A percentile compares a stretch with the other conserved stretches of the same genome.
phyloP scores from a whole-genome alignment of 2,797 vertebrate genomes.

The Liasis olivaceus region DNA sequence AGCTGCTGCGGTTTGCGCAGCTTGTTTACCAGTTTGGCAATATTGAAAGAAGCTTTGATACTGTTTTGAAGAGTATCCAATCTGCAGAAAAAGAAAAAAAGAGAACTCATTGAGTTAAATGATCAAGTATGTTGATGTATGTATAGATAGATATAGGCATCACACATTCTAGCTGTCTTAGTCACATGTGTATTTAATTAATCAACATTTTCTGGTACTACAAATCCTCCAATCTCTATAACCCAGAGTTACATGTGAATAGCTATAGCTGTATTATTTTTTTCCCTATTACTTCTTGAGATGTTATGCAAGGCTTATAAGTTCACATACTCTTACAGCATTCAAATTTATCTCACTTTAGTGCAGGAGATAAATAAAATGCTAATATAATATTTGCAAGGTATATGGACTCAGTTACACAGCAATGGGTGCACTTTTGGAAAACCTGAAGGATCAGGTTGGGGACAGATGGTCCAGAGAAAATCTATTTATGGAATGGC shows the following conservation, averaged over 20 bases:
- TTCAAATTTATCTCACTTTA: not conserved
- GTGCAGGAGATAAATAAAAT: not conserved
- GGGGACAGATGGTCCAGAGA: not conserved
- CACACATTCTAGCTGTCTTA: not conserved
- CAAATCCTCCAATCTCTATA: not conserved
- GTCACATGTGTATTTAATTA: not conserved
- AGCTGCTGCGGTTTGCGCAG: slow-evolving; percentile 64
- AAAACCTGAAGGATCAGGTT: not conserved
- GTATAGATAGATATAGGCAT: not conserved
- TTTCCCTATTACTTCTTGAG: not conserved
- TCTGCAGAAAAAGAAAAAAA: slow-evolving; percentile 62
- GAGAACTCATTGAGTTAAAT: slow-evolving; percentile 5
- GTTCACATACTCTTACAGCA: not conserved
- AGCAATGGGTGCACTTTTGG: not conserved
- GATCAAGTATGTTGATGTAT: not conserved
- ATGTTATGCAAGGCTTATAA: not conserved
- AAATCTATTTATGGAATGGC: not conserved
- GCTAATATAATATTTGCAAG: not conserved
- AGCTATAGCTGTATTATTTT: not conserved
- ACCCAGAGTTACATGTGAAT: not conserved
- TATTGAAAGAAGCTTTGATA: slow-evolving; percentile 72
- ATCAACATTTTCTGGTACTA: not conserved
- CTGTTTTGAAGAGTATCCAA: slow-evolving; percentile 72
- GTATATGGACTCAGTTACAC: not conserved
- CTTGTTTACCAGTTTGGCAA: slow-evolving; percentile 70